phyloP scores from a whole-genome alignment of 1,140 invertebrate species.

The Leptinotarsa texana region DNA sequence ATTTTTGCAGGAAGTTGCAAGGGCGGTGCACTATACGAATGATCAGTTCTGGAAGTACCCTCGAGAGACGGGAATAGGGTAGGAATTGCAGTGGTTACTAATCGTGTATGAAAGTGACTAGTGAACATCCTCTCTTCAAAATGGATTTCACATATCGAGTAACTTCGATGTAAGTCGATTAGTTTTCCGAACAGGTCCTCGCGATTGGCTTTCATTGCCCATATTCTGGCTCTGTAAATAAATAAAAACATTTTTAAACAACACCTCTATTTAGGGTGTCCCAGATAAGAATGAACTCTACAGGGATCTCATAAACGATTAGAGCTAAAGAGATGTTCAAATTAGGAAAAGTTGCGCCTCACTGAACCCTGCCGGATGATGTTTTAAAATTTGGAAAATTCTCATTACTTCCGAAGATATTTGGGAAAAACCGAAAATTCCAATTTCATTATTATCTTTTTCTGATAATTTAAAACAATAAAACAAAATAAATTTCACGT shows the following conservation, averaged over 20 bases:
- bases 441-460: not conserved
- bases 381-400: not conserved
- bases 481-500: conserved; percentile 7
- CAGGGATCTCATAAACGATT: conserved; percentile 8
- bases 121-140: conserved; percentile 28
- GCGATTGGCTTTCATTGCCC: conserved; percentile 13
- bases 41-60: conserved; percentile 11
- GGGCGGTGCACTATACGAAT: conserved; percentile 6
- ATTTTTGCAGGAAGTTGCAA: not conserved
- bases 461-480: conserved; percentile 12
- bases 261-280: not conserved
- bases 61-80: conserved; percentile 27
- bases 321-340: conserved; percentile 11
- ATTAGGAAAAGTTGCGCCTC: conserved; percentile 9
- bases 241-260: conserved; percentile 7
- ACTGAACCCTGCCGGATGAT: conserved; percentile 8
- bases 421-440: too few species aligned
- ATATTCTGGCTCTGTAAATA: conserved; percentile 19
- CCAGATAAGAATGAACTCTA: conserved; percentile 5
- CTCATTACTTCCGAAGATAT: too few species aligned
- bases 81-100: conserved; percentile 17
- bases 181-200: conserved; percentile 10
- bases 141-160: conserved; percentile 20
- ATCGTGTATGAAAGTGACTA: conserved; percentile 4
- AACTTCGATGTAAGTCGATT: not conserved